A percentile compares a stretch with the other conserved stretches of the same genome.
Evolutionary conservation across 2,888 invertebrate genomes (phyloP).

Genomic region (Cryptocephalus primarius): DNA sequence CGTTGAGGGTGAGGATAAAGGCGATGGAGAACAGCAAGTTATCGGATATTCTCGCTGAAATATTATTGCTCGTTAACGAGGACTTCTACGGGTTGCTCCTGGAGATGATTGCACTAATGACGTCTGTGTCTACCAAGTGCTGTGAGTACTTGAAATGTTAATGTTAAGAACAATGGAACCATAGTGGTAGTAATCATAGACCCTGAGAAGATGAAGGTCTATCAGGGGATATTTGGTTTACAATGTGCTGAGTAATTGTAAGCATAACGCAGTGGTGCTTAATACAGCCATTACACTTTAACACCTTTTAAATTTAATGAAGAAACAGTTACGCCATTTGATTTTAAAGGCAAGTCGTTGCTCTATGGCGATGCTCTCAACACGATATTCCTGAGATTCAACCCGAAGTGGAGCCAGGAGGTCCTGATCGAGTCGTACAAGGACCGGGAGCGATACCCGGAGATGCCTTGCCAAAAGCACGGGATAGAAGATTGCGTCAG

Average conservation of each 20-base stretch:
- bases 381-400: constrained; percentile 29
- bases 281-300: no score
- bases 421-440: constrained; percentile 12
- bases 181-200: no score
- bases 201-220: no score
- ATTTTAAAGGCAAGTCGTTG: constrained; percentile 20
- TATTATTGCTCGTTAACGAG: constrained; percentile 24
- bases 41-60: constrained; percentile 26
- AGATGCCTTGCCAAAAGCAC: neutral
- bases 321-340: no score
- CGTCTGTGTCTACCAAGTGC: constrained; percentile 6
- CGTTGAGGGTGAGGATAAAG: constrained; percentile 16
- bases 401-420: constrained; percentile 25
- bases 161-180: no score
- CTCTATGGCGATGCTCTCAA: constrained; percentile 24
- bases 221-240: no score
- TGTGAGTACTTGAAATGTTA: no score
- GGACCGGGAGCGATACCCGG: constrained; percentile 3
- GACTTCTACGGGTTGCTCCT: constrained; percentile 27
- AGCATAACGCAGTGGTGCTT: no score
- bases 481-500: no score
- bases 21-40: constrained; percentile 30
- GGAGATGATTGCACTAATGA: constrained; percentile 21
- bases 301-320: no score
- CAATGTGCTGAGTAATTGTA: no score